A percentile compares a stretch with the other conserved stretches of the same genome.
Evolutionary conservation across 2,888 invertebrate species (phyloP).

Genomic region (Luperina testacea): DNA sequence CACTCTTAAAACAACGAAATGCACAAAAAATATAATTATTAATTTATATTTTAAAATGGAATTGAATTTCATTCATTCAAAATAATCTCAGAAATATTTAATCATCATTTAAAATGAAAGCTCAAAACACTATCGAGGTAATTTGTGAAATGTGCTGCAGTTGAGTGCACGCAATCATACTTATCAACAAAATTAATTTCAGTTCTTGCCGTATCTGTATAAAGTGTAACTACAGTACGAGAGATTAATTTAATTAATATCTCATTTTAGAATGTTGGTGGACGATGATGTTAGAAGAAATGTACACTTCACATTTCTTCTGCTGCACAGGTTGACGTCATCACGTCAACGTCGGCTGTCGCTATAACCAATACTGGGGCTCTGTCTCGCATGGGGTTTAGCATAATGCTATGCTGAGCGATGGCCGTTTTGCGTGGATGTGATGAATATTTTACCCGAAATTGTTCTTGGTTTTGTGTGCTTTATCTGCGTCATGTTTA

Average conservation of each 20-base stretch:
- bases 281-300: neutral
- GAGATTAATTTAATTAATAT: slow-evolving; percentile 21
- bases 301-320: too few relatives aligned
- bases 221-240: neutral
- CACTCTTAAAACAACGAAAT: neutral
- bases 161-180: slow-evolving; percentile 42
- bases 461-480: too few relatives aligned
- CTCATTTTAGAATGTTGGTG: neutral
- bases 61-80: neutral
- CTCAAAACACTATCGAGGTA: slow-evolving; percentile 31
- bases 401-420: too few relatives aligned
- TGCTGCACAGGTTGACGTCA: too few relatives aligned
- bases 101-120: slow-evolving; percentile 1
- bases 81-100: neutral
- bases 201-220: slow-evolving; percentile 17
- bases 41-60: neutral
- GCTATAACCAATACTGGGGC: too few relatives aligned
- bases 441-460: too few relatives aligned
- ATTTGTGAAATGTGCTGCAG: slow-evolving; percentile 41
- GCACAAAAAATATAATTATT: neutral
- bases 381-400: too few relatives aligned
- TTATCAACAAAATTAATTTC: slow-evolving; percentile 56
- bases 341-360: too few relatives aligned
- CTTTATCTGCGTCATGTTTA: too few relatives aligned
- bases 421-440: too few relatives aligned